A percentile compares a stretch with the other conserved stretches of the same genome.
These are phyloP conservation scores for Dermatemys mawii DNA, from an alignment of 2,113 vertebrate species.

Conservation along the genomic window DNA sequence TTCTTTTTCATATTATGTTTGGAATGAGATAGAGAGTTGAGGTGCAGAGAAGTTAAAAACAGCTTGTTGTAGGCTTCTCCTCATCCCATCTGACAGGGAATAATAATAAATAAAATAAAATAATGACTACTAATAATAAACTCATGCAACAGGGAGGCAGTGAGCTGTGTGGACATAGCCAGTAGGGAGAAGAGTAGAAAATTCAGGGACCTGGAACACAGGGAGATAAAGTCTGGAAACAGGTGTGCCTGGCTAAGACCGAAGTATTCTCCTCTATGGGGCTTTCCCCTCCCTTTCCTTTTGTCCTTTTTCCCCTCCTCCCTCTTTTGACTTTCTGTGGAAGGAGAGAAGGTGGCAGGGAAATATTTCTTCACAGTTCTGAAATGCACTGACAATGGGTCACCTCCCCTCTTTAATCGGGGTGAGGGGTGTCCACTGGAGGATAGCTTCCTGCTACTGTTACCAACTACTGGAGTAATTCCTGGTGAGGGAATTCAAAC, in stretches of 20 bases:
- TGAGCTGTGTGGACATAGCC: background rate
- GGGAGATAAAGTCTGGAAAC: background rate
- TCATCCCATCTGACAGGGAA: background rate
- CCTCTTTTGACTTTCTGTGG: background rate
- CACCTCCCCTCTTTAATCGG: background rate
- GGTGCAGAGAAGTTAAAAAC: background rate
- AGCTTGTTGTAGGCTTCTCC: background rate
- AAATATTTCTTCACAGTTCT: background rate
- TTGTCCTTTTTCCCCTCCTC: background rate
- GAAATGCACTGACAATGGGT: background rate
- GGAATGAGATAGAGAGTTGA: background rate
- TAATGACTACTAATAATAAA: too few species aligned
- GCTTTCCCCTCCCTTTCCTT: background rate
- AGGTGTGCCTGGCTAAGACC: background rate
- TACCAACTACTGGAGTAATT: background rate
- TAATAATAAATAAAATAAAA: background rate
- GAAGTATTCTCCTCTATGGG: background rate
- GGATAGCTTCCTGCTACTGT: background rate
- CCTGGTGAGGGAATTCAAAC: background rate
- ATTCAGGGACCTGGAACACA: background rate
- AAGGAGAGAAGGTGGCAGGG: background rate
- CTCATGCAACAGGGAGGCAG: too few species aligned
- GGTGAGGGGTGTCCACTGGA: background rate
- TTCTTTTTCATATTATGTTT: background rate
- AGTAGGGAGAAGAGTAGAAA: background rate